Percentiles rank a stretch among this genome's conserved stretches.
These are phyloP conservation scores for Neoaliturus tenellus DNA, from an alignment of 2,888 invertebrate species.

Conservation along the genomic window DNA sequence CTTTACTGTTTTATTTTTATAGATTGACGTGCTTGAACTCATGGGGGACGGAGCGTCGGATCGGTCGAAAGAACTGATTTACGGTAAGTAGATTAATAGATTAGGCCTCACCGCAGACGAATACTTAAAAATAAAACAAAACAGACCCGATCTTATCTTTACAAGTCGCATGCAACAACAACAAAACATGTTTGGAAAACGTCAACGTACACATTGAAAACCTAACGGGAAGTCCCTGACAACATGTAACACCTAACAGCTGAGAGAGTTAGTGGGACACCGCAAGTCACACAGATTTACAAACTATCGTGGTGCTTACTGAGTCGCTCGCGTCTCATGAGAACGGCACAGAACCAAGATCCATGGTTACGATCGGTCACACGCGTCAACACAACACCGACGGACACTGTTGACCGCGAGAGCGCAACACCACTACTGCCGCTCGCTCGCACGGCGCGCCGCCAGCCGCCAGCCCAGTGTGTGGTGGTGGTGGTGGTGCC, in stretches of 20 bases:
- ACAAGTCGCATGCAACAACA: too few relatives aligned
- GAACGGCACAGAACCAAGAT: conserved; percentile 27
- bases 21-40: too few relatives aligned
- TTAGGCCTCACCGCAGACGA: too few relatives aligned
- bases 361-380: not conserved
- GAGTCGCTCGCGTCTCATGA: conserved; percentile 28
- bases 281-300: not conserved
- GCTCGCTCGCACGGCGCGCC: not conserved
- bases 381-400: conserved; percentile 18
- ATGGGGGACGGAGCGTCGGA: too few relatives aligned
- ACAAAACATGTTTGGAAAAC: not conserved
- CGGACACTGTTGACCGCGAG: not conserved
- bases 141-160: too few relatives aligned
- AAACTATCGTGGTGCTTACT: conserved; percentile 11
- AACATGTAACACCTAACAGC: not conserved
- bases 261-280: not conserved
- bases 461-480: not conserved
- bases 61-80: too few relatives aligned
- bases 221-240: too few relatives aligned
- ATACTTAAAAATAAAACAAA: too few relatives aligned
- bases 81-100: too few relatives aligned
- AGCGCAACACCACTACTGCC: not conserved
- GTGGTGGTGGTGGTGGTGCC: not conserved
- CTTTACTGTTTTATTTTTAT: too few relatives aligned
- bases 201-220: not conserved